Evolutionary conservation across 2,113 vertebrate genomes (phyloP).

Genomic region (Ptyas mucosa): DNA sequence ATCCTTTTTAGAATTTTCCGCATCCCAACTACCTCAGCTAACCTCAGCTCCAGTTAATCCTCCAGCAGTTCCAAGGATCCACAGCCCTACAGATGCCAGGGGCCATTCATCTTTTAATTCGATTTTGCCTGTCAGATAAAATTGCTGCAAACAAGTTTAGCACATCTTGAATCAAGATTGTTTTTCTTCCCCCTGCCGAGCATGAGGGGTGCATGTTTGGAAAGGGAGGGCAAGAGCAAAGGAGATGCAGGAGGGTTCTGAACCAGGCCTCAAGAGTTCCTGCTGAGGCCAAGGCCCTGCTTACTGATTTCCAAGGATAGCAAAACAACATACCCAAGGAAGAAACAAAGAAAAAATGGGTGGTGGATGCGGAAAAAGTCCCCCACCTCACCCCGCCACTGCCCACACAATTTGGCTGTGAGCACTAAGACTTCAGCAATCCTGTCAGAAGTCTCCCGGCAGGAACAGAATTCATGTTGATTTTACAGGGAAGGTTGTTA

Average conservation of each 20-base stretch:
- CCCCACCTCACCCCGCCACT: conserved; percentile 19
- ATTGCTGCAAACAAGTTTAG: conserved; percentile 33
- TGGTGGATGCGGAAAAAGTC: conserved; percentile 11
- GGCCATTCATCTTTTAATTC: conserved; percentile 58
- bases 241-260: conserved; percentile 43
- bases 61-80: conserved; percentile 7
- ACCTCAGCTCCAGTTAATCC: conserved; percentile 20
- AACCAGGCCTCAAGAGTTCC: conserved; percentile 62
- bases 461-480: conserved; percentile 82
- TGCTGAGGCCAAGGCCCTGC: conserved; percentile 60
- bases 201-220: accelerated
- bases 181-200: conserved; percentile 10
- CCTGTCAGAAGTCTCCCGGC: conserved; percentile 74
- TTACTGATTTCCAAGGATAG: conserved; percentile 67
- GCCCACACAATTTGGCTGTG: conserved; percentile 59
- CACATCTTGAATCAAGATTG: conserved; percentile 34
- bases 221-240: conserved; percentile 8
- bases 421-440: conserved; percentile 65
- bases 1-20: conserved; percentile 49
- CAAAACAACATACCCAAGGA: conserved; percentile 53
- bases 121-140: conserved; percentile 61
- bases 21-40: conserved; percentile 61
- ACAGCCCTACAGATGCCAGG: neutral
- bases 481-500: conserved; percentile 82
- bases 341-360: conserved; percentile 13